Percentiles rank a stretch among this genome's conserved stretches.
Conservation (phyloP, 2,888 invertebrate species). For the Noctuana brunneofusca region DNA sequence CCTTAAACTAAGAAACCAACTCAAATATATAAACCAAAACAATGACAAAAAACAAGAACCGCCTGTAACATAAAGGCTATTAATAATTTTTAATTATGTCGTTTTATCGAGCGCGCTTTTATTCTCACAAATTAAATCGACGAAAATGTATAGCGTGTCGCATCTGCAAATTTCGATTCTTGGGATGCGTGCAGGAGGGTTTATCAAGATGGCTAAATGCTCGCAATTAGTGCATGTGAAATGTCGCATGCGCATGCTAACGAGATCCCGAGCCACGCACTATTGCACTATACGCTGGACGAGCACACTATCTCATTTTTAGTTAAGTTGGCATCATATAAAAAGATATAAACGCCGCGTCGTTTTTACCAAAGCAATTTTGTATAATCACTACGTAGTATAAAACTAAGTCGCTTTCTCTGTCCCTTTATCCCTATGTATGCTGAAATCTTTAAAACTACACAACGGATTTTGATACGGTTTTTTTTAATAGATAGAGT, state of each 20-base stretch:
- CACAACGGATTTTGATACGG: no score
- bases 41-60: not conserved
- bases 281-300: slow-evolving; percentile 43
- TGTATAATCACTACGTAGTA: no score
- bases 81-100: slow-evolving; percentile 35
- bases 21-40: not conserved
- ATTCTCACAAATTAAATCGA: slow-evolving; percentile 24
- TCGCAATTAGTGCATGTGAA: slow-evolving; percentile 80
- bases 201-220: slow-evolving; percentile 80
- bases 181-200: slow-evolving; percentile 59
- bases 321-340: slow-evolving; percentile 26
- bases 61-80: slow-evolving; percentile 1
- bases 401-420: no score
- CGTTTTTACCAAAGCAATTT: no score
- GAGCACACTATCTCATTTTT: slow-evolving; percentile 42
- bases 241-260: slow-evolving; percentile 81
- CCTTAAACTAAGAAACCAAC: not conserved
- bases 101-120: slow-evolving; percentile 19
- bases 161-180: slow-evolving; percentile 56
- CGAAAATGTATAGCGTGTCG: slow-evolving; percentile 40
- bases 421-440: no score
- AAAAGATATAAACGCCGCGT: not conserved
- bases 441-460: no score
- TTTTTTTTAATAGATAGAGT: no score
- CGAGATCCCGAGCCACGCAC: slow-evolving; percentile 68